Evolutionary conservation across 2,113 vertebrate genomes (phyloP).

Genomic region (Zosterops hypoxanthus): DNA sequence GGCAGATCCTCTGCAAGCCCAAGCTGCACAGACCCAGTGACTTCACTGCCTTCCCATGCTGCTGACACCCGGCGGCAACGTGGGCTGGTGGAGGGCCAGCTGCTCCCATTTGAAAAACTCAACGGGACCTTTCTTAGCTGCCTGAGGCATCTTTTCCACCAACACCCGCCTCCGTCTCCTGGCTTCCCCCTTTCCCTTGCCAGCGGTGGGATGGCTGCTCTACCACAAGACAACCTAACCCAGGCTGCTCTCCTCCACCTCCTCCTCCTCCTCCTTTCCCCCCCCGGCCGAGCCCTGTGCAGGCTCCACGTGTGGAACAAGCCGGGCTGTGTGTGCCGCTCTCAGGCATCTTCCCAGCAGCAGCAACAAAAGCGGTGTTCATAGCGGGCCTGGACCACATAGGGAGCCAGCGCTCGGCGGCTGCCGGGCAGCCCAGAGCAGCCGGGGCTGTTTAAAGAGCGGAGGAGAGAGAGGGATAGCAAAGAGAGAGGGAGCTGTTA

Average conservation of each 20-base stretch:
- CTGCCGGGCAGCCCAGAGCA: slow-evolving; percentile 56
- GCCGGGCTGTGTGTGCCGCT: slow-evolving; percentile 62
- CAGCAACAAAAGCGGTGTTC: slow-evolving; percentile 74
- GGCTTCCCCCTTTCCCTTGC: background rate
- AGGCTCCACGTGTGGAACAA: slow-evolving; percentile 61
- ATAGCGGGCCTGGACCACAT: slow-evolving; percentile 69
- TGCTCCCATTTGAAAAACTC: slow-evolving; percentile 7
- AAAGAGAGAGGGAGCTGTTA: slow-evolving; percentile 66
- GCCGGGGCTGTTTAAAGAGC: slow-evolving; percentile 62
- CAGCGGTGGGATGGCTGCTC: background rate
- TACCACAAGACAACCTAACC: slow-evolving; percentile 25
- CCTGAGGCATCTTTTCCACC: slow-evolving; percentile 42
- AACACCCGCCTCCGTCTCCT: background rate
- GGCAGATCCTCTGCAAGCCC: background rate
- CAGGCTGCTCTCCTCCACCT: background rate
- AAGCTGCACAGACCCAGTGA: background rate
- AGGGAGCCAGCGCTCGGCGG: slow-evolving; percentile 55
- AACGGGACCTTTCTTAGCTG: slow-evolving; percentile 28
- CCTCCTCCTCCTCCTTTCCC: background rate
- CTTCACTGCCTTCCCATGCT: background rate
- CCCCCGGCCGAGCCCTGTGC: background rate
- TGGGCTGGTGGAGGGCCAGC: background rate
- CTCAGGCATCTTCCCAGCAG: slow-evolving; percentile 67
- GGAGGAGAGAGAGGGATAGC: slow-evolving; percentile 19
- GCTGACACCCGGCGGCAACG: background rate